Evolutionary conservation across 2,888 invertebrate species (phyloP).

Genomic region (Dione juno): DNA sequence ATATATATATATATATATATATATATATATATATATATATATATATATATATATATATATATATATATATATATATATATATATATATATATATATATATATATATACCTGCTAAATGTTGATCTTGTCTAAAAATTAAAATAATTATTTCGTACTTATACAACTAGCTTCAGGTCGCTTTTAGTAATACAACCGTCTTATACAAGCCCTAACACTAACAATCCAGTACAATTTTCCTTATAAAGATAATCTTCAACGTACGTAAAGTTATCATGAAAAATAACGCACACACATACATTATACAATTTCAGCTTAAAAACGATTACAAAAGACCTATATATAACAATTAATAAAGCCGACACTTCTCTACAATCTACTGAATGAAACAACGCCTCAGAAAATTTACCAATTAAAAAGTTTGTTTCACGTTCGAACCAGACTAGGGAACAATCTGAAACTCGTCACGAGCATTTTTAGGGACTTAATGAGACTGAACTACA

Average conservation of each 20-base stretch:
- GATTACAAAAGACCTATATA: constrained; percentile 14
- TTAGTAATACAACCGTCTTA: too few relatives aligned
- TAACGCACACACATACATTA: neutral
- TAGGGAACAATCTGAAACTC: constrained; percentile 28
- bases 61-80: too few relatives aligned
- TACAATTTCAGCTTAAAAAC: neutral
- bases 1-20: too few relatives aligned
- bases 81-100: too few relatives aligned
- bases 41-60: too few relatives aligned
- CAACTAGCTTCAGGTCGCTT: too few relatives aligned
- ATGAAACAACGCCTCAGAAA: constrained; percentile 25
- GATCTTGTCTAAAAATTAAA: too few relatives aligned
- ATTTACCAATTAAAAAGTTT: constrained; percentile 35
- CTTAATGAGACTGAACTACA: constrained; percentile 5
- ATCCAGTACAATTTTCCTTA: neutral
- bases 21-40: too few relatives aligned
- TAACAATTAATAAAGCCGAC: constrained; percentile 18
- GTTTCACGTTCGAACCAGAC: constrained; percentile 10
- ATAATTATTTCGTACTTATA: too few relatives aligned
- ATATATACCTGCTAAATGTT: too few relatives aligned
- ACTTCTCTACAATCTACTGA: constrained; percentile 11
- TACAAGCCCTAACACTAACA: too few relatives aligned
- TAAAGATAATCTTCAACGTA: neutral
- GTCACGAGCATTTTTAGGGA: constrained; percentile 25
- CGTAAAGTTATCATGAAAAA: neutral